Evolutionary conservation across 2,113 vertebrate species (phyloP), one percentile per base, ranked within the genome.

Genomic region (Barbus barbus): DNA sequence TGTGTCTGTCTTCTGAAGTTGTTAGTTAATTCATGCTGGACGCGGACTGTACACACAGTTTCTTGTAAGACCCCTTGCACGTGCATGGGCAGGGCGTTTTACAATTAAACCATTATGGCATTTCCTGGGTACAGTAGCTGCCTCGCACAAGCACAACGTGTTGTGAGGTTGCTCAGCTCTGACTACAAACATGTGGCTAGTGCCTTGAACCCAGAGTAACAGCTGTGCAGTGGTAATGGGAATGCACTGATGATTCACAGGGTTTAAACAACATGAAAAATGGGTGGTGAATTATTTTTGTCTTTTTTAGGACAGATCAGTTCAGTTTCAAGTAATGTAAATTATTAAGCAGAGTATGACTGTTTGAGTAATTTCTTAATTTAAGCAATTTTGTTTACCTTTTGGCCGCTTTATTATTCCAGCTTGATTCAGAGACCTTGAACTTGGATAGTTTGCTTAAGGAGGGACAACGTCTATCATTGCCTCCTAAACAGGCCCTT

Each of bases 401-500:
- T 9, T 2, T 12, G 41, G 41, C 24, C n/a, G 33, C 48, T 56
- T 76, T 28, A 12, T 61, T 76, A 28, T n/a, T 78, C 12, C 38
- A 31, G 20, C 60, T n/a, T 46, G 26, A 65, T 84, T 61, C 67
- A 63, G 51, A 86, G 83, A 72, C 90, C 87, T 89, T 89, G 88
- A 90, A 90, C 90, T 89, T 89, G 86, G 51, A 65, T 48, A 60
- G 82, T 89, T 89, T 89, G 82, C 67, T 44, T 73, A 89, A 87
- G 89, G 87, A 86, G 82, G 75, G 83, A 78, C 84, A 28, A 78
- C 33, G 72, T 84, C 82, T 83, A 72, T 77, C 63, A 53, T 41
- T 77, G 84, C 60, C 41, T 74, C 44, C 44, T 63, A 78, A 86
- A 85, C 80, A 71, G 74, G 44, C 90, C 83, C 89, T 90, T 85